Evolutionary conservation across 2,888 invertebrate genomes (phyloP).

Genomic region (Gisinianus flammeolus): DNA sequence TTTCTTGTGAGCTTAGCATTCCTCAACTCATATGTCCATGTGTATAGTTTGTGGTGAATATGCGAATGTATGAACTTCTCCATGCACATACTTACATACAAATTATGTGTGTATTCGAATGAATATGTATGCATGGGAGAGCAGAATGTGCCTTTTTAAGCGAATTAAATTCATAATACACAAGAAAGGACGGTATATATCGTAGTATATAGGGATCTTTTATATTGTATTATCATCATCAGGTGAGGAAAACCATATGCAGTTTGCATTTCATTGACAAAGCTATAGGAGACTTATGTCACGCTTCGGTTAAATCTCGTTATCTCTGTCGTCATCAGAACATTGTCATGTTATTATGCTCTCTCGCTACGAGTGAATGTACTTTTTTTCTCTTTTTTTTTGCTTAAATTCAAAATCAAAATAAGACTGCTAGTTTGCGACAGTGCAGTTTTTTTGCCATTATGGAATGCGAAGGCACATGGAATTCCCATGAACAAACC

Average conservation of each 20-base stretch:
- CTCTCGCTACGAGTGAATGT: not conserved
- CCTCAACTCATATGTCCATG: not conserved
- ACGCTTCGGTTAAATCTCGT: slow-evolving; percentile 30
- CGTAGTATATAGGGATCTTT: not conserved
- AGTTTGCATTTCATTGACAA: not conserved
- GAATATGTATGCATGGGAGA: not conserved
- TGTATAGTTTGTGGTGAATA: not conserved
- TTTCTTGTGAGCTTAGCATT: not conserved
- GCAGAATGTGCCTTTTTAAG: not conserved
- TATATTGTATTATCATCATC: not conserved
- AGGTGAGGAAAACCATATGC: not conserved
- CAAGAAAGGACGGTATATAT: not conserved
- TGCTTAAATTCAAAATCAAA: not conserved
- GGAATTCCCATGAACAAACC: too few species aligned
- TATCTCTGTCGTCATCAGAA: not conserved
- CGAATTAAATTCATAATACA: not conserved
- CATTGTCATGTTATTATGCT: not conserved
- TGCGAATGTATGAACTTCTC: slow-evolving; percentile 8
- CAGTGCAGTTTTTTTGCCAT: too few species aligned
- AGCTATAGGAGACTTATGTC: slow-evolving; percentile 9
- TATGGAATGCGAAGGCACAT: too few species aligned
- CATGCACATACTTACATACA: too few species aligned
- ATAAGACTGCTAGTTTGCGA: too few species aligned
- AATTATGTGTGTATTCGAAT: too few species aligned
- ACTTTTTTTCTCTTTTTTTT: slow-evolving; percentile 1